A percentile compares a stretch with the other conserved stretches of the same genome.
phyloP scores from a whole-genome alignment of 2,797 vertebrate genomes.

The Eurystomus glaucurus region DNA sequence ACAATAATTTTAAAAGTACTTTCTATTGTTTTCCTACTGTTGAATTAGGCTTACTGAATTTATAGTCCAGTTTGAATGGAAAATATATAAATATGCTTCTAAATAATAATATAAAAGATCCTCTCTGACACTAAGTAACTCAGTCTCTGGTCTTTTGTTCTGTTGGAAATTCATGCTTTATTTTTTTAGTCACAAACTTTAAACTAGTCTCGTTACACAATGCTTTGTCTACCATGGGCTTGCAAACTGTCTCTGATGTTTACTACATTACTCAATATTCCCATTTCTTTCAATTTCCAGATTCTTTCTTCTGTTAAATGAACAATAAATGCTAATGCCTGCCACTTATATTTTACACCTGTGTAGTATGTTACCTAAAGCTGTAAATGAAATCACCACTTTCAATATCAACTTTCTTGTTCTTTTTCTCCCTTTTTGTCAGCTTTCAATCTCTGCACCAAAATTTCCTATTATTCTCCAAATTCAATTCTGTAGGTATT shows the following conservation, averaged over 20 bases:
- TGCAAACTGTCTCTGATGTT: background rate
- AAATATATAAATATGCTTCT: background rate
- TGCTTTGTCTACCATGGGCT: background rate
- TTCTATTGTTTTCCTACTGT: background rate
- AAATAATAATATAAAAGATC: background rate
- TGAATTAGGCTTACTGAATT: background rate
- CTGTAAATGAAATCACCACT: background rate
- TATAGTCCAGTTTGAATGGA: background rate
- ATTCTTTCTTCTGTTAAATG: slow-evolving; percentile 10
- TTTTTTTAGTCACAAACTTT: background rate
- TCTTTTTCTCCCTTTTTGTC: background rate
- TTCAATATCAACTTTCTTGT: background rate
- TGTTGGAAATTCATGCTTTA: background rate
- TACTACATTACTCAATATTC: background rate
- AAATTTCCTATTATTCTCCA: background rate
- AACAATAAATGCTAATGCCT: background rate
- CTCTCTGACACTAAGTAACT: background rate
- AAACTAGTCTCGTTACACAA: background rate
- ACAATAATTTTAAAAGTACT: background rate
- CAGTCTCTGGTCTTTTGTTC: background rate
- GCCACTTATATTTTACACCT: slow-evolving; percentile 3
- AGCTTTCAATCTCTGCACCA: background rate
- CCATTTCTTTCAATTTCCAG: slow-evolving; percentile 11
- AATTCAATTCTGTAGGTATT: background rate
- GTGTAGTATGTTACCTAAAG: background rate